Percentiles rank a stretch among this genome's conserved stretches.
Conservation (phyloP, 2,797 vertebrate genomes). For the Otolemur crassicaudatus region DNA sequence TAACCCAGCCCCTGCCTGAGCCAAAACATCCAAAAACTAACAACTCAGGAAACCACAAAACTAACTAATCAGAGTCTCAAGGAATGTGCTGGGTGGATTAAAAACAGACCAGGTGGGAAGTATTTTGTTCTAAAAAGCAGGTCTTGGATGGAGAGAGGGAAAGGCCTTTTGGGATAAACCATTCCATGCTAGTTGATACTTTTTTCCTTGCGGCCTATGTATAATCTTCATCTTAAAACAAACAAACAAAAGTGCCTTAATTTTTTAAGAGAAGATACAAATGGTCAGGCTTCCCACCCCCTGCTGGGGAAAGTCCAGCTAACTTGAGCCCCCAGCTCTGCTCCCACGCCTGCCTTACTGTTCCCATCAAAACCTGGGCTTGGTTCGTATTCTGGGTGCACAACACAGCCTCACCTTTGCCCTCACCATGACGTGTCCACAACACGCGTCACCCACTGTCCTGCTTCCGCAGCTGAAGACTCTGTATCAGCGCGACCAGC, state of each 20-base stretch:
- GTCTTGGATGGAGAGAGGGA: background rate
- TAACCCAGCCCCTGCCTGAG: background rate
- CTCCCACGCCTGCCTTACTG: background rate
- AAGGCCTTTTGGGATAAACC: background rate
- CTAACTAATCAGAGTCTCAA: background rate
- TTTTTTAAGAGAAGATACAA: background rate
- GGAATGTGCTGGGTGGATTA: rapidly evolving
- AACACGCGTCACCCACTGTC: rapidly evolving
- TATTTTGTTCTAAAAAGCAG: background rate
- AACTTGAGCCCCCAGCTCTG: background rate
- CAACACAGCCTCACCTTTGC: rapidly evolving
- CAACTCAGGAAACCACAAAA: background rate
- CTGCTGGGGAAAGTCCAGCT: background rate
- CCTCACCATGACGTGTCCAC: rapidly evolving
- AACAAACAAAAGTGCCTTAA: background rate
- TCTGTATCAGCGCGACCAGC: too few relatives aligned
- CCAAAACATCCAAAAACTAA: rapidly evolving
- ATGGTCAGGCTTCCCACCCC: too few relatives aligned
- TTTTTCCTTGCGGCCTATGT: background rate
- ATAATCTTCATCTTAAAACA: background rate
- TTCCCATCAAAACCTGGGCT: background rate
- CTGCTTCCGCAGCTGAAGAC: background rate
- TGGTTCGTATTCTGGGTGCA: rapidly evolving
- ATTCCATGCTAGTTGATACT: background rate
- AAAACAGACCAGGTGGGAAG: background rate